phyloP scores from a whole-genome alignment of 2,797 vertebrate species.

The Onychomys arenicola region DNA sequence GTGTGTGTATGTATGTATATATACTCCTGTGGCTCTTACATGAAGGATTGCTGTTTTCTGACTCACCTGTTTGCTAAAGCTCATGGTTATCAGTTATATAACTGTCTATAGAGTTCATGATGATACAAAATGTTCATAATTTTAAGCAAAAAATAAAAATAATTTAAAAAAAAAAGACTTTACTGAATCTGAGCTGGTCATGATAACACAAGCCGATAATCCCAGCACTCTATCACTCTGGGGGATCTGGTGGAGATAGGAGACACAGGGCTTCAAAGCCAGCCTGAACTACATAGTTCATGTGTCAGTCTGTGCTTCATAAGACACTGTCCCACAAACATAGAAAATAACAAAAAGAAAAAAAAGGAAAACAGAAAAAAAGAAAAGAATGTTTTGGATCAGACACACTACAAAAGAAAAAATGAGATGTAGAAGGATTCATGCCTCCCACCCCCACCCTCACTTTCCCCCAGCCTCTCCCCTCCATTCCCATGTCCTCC shows the following conservation, averaged over 20 bases:
- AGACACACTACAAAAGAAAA: background rate
- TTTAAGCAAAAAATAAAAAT: background rate
- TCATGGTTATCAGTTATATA: background rate
- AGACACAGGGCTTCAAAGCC: background rate
- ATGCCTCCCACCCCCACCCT: no score
- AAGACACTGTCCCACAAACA: background rate
- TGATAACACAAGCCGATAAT: background rate
- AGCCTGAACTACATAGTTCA: background rate
- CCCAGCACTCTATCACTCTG: background rate
- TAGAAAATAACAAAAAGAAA: background rate
- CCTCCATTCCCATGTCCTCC: no score
- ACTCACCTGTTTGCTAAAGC: background rate
- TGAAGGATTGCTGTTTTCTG: constrained; percentile 10
- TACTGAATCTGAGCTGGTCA: background rate
- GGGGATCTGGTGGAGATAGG: background rate
- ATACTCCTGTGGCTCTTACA: background rate
- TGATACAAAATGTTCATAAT: background rate
- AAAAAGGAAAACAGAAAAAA: no score
- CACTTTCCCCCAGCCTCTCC: no score
- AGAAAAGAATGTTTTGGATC: background rate
- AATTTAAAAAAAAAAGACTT: background rate
- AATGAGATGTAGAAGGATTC: background rate
- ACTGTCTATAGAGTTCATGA: constrained; percentile 18
- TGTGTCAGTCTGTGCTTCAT: background rate
- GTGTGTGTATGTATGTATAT: no score